These are phyloP conservation scores for Pseudanteris insignis DNA, from an alignment of 2,888 invertebrate species.

Conservation along the genomic window DNA sequence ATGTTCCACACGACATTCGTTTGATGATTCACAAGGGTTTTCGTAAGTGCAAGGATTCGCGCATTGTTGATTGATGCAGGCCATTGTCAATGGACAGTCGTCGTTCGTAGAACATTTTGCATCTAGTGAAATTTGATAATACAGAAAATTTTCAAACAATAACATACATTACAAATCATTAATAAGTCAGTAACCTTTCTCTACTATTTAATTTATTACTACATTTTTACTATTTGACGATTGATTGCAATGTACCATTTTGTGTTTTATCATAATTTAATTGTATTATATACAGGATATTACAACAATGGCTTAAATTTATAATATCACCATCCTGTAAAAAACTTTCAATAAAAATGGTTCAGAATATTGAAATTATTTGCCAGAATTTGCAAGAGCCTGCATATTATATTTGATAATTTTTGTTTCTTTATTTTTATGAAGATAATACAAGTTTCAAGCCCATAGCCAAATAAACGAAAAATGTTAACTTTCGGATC, in stretches of 20 bases:
- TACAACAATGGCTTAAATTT: constrained; percentile 39
- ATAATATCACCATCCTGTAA: constrained; percentile 38
- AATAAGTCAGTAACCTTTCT: background rate
- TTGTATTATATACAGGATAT: constrained; percentile 41
- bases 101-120: constrained; percentile 81
- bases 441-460: constrained; percentile 16
- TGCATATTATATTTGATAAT: constrained; percentile 37
- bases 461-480: constrained; percentile 40
- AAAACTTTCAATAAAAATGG: no score
- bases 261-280: no score
- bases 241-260: no score
- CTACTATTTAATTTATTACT: no score
- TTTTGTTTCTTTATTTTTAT: constrained; percentile 10
- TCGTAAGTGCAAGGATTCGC: constrained; percentile 81
- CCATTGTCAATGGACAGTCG: constrained; percentile 80
- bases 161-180: background rate
- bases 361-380: no score
- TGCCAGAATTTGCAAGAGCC: constrained; percentile 43
- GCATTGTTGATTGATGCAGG: constrained; percentile 82
- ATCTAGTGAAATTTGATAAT: constrained; percentile 71
- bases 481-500: constrained; percentile 31
- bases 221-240: background rate
- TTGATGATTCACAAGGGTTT: constrained; percentile 78
- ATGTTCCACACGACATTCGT: constrained; percentile 83
- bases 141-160: no score